Conservation (phyloP, 2,888 invertebrate genomes). For the Tiphia femorata region DNA sequence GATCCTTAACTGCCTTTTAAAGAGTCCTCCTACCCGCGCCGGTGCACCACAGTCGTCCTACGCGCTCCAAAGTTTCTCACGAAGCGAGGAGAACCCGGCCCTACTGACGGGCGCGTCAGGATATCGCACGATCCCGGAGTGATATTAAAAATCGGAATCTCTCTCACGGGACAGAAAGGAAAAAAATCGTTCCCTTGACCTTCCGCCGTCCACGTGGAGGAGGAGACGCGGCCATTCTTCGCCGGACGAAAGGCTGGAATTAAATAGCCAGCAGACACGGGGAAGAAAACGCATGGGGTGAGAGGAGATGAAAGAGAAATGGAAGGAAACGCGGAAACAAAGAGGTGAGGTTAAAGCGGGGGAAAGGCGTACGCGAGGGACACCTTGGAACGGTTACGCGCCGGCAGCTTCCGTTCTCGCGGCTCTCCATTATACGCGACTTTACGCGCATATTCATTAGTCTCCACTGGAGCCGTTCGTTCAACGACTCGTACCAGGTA, state of each 20-base stretch:
- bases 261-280: background rate
- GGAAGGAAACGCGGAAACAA: background rate
- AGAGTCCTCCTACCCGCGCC: background rate
- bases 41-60: background rate
- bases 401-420: slow-evolving; percentile 31
- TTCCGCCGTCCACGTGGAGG: background rate
- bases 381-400: slow-evolving; percentile 25
- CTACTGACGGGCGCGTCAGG: too few species aligned
- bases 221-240: background rate
- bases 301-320: background rate
- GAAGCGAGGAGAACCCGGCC: too few species aligned
- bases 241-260: background rate
- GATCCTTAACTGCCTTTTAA: slow-evolving; percentile 20
- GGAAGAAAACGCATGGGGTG: background rate
- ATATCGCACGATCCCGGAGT: too few species aligned
- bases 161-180: too few species aligned
- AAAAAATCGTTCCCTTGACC: too few species aligned
- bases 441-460: slow-evolving; percentile 36
- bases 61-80: background rate
- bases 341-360: background rate
- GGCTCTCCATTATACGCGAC: slow-evolving; percentile 18
- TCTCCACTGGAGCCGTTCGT: too few species aligned
- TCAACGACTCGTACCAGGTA: too few species aligned
- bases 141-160: too few species aligned
- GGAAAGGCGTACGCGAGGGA: background rate